A percentile compares a stretch with the other conserved stretches of the same genome.
phyloP scores from a whole-genome alignment of 1,140 invertebrate genomes.

The Pteromalus puparum region DNA sequence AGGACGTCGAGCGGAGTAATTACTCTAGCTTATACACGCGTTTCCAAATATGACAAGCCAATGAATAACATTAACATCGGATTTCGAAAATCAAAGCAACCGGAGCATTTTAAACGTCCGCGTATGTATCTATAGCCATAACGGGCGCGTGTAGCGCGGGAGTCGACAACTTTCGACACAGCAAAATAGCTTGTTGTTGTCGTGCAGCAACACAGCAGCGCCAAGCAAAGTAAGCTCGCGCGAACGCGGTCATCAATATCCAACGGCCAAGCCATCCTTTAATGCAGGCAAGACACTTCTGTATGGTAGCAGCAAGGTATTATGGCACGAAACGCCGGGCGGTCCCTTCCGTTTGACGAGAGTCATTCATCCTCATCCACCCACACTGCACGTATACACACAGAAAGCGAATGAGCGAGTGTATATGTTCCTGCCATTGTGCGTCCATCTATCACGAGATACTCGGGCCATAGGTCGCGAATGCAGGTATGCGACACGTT shows the following conservation, averaged over 20 bases:
- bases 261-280: neutral
- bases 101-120: too few species aligned
- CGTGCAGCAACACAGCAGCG: slow-evolving; percentile 43
- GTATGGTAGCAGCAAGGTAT: slow-evolving; percentile 66
- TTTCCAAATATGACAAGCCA: slow-evolving; percentile 9
- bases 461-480: slow-evolving; percentile 56
- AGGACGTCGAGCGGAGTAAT: neutral
- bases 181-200: slow-evolving; percentile 21
- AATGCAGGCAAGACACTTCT: slow-evolving; percentile 61
- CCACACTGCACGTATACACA: slow-evolving; percentile 63
- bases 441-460: slow-evolving; percentile 70
- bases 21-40: neutral
- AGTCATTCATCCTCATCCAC: slow-evolving; percentile 75
- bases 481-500: neutral
- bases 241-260: slow-evolving; percentile 65
- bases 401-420: slow-evolving; percentile 57
- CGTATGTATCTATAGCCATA: too few species aligned
- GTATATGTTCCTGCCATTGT: slow-evolving; percentile 68
- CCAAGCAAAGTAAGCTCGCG: slow-evolving; percentile 66
- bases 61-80: neutral
- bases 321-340: slow-evolving; percentile 73
- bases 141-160: too few species aligned
- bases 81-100: too few species aligned
- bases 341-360: slow-evolving; percentile 75
- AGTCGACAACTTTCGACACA: neutral